Percentiles rank a stretch among this genome's conserved stretches.
Evolutionary conservation across 1,140 invertebrate species (phyloP).

Genomic region (Rhopalosiphum padi): DNA sequence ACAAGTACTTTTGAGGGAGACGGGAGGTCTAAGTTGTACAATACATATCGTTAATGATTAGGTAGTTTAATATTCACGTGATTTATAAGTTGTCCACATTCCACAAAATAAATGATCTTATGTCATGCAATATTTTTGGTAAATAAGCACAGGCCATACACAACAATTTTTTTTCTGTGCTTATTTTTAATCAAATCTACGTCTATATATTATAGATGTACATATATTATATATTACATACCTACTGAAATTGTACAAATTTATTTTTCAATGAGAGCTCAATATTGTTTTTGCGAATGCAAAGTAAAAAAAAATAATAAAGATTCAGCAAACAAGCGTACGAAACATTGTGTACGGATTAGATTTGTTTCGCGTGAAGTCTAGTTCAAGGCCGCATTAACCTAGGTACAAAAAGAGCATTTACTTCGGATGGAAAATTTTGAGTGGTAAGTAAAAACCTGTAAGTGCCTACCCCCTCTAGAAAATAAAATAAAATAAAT

Average conservation of each 20-base stretch:
- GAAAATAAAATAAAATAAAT: no score
- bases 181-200: not conserved
- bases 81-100: not conserved
- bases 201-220: not conserved
- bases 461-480: no score
- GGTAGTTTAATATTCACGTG: no score
- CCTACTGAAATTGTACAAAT: not conserved
- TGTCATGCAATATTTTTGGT: not conserved
- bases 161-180: not conserved
- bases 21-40: no score
- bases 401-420: no score
- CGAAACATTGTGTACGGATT: not conserved
- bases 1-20: no score
- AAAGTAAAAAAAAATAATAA: not conserved
- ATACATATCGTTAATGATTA: no score
- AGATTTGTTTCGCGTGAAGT: not conserved
- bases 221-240: not conserved
- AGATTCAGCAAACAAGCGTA: not conserved
- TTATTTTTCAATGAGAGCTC: not conserved
- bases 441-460: no score
- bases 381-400: no score
- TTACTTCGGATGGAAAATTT: no score
- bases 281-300: not conserved
- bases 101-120: not conserved
- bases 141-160: not conserved